These are phyloP conservation scores for Hyppa rectilinea DNA, from an alignment of 2,888 invertebrate species.

Conservation along the genomic window DNA sequence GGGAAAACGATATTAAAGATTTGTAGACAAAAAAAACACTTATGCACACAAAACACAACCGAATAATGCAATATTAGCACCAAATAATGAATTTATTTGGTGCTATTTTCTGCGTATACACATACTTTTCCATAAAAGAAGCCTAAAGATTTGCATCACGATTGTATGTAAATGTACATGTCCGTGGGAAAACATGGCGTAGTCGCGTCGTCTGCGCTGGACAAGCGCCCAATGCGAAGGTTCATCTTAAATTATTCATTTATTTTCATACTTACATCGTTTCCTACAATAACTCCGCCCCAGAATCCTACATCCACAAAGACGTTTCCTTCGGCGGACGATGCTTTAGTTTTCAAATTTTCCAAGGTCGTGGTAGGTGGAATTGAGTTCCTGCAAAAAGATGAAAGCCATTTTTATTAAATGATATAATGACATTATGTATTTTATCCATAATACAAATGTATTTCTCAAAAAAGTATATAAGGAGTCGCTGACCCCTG, in stretches of 20 bases:
- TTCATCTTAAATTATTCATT: neutral
- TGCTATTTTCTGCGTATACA: neutral
- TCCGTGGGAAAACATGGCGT: neutral
- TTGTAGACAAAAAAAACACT: neutral
- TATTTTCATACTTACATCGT: constrained; percentile 84
- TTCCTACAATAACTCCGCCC: constrained; percentile 94
- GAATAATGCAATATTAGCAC: no score
- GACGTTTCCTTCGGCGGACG: constrained; percentile 90
- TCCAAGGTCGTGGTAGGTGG: constrained; percentile 93
- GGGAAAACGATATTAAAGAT: neutral
- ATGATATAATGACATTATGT: no score
- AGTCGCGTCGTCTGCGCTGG: neutral
- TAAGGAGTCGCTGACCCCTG: constrained; percentile 1
- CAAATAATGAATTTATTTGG: no score
- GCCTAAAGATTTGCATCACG: neutral
- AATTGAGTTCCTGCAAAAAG: constrained; percentile 92
- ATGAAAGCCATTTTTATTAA: neutral
- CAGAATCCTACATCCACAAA: constrained; percentile 94
- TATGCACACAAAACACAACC: no score
- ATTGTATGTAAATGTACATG: neutral
- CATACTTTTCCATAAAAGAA: no score
- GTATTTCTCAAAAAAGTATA: neutral
- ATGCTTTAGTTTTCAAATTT: constrained; percentile 91
- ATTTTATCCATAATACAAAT: no score
- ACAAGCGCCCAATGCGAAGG: neutral